Conservation (phyloP, 2,888 invertebrate species). For the Philereme vetulata region DNA sequence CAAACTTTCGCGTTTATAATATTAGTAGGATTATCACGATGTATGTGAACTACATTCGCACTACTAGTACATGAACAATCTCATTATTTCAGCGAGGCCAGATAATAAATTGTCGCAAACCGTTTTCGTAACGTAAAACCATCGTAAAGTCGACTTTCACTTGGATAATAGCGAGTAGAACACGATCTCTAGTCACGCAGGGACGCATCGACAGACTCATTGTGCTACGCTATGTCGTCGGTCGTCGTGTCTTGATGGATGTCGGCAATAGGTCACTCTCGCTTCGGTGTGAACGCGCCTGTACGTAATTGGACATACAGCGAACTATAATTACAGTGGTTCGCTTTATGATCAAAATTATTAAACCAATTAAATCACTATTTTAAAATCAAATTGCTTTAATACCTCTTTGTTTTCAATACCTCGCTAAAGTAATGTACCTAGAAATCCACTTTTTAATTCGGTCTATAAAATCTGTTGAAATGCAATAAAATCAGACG, state of each 20-base stretch:
- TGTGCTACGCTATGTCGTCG: slow-evolving; percentile 8
- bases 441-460: neutral
- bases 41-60: neutral
- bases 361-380: neutral
- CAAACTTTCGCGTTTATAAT: too few relatives aligned
- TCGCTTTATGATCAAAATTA: neutral
- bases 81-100: slow-evolving; percentile 13
- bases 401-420: neutral
- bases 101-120: slow-evolving; percentile 43
- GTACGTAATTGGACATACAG: slow-evolving; percentile 23
- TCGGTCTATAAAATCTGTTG: neutral
- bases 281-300: slow-evolving; percentile 23
- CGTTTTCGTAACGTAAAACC: slow-evolving; percentile 69
- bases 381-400: too few relatives aligned
- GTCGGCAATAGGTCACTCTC: slow-evolving; percentile 49
- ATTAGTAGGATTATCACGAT: neutral
- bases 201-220: slow-evolving; percentile 42
- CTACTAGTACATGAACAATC: slow-evolving; percentile 13
- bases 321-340: neutral
- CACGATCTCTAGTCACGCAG: slow-evolving; percentile 71
- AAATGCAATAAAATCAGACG: neutral
- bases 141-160: slow-evolving; percentile 75
- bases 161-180: slow-evolving; percentile 65
- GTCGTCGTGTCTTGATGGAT: slow-evolving; percentile 46
- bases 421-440: neutral